Evolutionary conservation across 2,888 invertebrate genomes (phyloP).

Genomic region (Caenorhabditis virilis): DNA sequence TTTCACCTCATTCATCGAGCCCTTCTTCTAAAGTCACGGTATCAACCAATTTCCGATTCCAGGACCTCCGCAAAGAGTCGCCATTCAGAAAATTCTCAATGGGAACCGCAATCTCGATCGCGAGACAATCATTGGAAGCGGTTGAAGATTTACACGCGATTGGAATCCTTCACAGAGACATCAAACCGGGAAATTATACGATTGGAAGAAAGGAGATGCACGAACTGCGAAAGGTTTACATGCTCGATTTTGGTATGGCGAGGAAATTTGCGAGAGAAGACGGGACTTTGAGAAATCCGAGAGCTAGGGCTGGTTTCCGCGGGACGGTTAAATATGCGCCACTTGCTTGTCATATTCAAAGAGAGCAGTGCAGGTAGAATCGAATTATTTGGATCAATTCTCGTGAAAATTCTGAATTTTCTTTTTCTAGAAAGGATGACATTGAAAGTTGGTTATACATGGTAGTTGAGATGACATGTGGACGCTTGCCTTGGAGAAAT

Average conservation of each 20-base stretch:
- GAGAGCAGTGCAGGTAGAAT: conserved; percentile 43
- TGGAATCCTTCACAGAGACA: conserved; percentile 50
- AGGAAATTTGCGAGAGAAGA: conserved; percentile 52
- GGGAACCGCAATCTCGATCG: conserved; percentile 53
- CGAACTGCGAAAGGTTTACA: conserved; percentile 48
- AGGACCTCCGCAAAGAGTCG: conserved; percentile 42
- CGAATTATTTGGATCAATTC: too few species aligned
- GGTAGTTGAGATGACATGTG: conserved; percentile 51
- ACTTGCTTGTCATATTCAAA: conserved; percentile 50
- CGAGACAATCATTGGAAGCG: conserved; percentile 48
- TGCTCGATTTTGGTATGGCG: conserved; percentile 56
- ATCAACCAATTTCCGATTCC: too few species aligned
- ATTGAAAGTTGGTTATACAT: conserved; percentile 62
- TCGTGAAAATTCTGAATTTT: too few species aligned
- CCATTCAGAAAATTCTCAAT: conserved; percentile 49
- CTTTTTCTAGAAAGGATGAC: conserved; percentile 52
- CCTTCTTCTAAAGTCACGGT: too few species aligned
- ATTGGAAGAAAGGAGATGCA: conserved; percentile 46
- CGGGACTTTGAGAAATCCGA: conserved; percentile 50
- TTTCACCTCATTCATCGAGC: neutral
- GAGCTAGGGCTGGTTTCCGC: conserved; percentile 46
- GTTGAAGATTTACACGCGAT: conserved; percentile 52
- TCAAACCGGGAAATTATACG: conserved; percentile 56
- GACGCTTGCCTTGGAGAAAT: conserved; percentile 54
- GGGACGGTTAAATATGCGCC: conserved; percentile 56